Evolutionary conservation across 2,113 vertebrate species (phyloP), one percentile per base, ranked within the genome.

Genomic region (Entosphenus tridentatus): DNA sequence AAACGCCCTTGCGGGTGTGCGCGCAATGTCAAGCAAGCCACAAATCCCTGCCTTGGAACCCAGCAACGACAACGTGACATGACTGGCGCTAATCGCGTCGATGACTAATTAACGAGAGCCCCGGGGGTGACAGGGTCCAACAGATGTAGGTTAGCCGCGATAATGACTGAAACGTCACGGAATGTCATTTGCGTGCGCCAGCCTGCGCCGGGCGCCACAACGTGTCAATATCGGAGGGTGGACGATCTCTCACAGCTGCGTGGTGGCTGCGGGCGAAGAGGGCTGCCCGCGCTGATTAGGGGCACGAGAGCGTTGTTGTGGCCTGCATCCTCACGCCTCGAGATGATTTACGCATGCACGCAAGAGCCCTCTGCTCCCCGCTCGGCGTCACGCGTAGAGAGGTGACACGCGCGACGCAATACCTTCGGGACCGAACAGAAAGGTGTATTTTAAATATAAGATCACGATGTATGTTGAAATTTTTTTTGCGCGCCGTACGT

Each of bases 181-280:
- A 65, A n/a, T n/a, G 62, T 21, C n/a, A 65, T 65, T n/a, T 11
- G 10, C 62, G 8, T n/a, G 8, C n/a, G n/a, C 62, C 62, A 65
- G 10, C 62, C 62, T n/a, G 21, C 21, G 62, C 21, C 21, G 62
- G 21, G 21, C 62, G n/a, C 62, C 62, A 65, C 8, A 65, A 65
- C 62, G 62, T 65, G 62, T 65, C 62, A 65, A 65, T 65, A 65
- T 65, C 62, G n/a, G 10, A 21, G n/a, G 10, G n/a, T 21, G 9
- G 62, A n/a, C 21, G 62, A 65, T 65, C 9, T 9, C 62, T 65
- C 62, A 65, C 62, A 65, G 62, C 62, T 65, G 62, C 62, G 9
- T 10, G 62, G n/a, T 39, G 39, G 39, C 6, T 39, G 39, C 39
- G 39, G 39, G 39, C 39, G 39, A 3, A 39, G 39, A 7, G 5